Evolutionary conservation across 2,797 vertebrate genomes (phyloP).

Genomic region (Argya squamiceps): DNA sequence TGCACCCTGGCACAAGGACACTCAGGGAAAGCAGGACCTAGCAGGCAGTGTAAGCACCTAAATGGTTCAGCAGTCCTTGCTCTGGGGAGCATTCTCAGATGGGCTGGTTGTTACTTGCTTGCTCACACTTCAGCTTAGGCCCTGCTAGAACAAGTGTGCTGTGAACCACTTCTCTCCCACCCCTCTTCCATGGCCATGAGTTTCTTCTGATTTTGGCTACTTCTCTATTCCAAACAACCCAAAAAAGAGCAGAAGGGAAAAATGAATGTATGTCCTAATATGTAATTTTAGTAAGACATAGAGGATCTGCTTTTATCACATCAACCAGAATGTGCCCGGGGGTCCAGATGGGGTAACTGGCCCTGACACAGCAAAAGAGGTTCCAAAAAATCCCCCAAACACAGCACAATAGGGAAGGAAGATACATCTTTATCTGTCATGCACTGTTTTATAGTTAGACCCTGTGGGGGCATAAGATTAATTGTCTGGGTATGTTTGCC

Average conservation of each 20-base stretch:
- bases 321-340: neutral
- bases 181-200: neutral
- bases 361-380: constrained; percentile 1
- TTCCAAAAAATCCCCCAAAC: neutral
- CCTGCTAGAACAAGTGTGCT: neutral
- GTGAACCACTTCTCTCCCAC: neutral
- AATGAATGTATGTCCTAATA: neutral
- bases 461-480: constrained; percentile 32
- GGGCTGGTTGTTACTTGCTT: neutral
- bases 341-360: neutral
- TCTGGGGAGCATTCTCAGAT: neutral
- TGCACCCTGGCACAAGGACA: neutral
- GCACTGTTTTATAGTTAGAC: constrained; percentile 14
- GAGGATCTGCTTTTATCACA: neutral
- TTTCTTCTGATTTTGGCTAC: neutral
- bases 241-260: neutral
- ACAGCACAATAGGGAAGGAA: neutral
- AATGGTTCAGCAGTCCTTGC: neutral
- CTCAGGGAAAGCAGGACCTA: neutral
- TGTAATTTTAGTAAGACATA: neutral
- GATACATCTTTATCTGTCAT: constrained; percentile 42
- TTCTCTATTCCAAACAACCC: neutral
- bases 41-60: neutral
- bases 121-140: neutral
- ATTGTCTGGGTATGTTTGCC: constrained; percentile 51